Percentiles rank a stretch among this genome's conserved stretches.
phyloP scores from a whole-genome alignment of 2,888 invertebrate genomes.

The Gerosis bhagava region DNA sequence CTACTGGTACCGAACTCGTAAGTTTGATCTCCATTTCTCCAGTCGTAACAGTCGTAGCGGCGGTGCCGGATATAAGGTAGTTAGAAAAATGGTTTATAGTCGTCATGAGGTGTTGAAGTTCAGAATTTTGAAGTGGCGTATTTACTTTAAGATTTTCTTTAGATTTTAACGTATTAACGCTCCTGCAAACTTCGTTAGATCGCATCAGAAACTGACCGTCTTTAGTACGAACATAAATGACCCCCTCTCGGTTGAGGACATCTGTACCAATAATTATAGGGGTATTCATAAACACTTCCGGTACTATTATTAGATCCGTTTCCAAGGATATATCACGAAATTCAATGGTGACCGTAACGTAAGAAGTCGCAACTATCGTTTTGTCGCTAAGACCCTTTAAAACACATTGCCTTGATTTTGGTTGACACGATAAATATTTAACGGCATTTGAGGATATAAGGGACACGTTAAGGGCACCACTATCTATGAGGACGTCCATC shows the following conservation, averaged over 20 bases:
- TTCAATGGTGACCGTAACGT: conserved; percentile 29
- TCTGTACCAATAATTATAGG: conserved; percentile 36
- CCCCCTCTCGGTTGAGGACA: conserved; percentile 33
- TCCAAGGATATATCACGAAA: conserved; percentile 33
- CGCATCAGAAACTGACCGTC: conserved; percentile 26
- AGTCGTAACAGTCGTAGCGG: conserved; percentile 30
- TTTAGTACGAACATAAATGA: conserved; percentile 30
- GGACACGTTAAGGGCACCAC: conserved; percentile 23
- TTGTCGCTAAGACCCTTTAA: conserved; percentile 36
- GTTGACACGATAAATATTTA: conserved; percentile 1
- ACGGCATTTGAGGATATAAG: background rate
- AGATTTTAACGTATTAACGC: background rate
- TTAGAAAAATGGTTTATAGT: conserved; percentile 25
- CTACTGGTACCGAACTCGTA: conserved; percentile 13
- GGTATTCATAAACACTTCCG: conserved; percentile 24
- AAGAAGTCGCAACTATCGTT: conserved; percentile 29
- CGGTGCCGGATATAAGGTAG: conserved; percentile 25
- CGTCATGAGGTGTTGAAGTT: conserved; percentile 16
- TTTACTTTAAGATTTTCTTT: conserved; percentile 7
- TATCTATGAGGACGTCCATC: conserved; percentile 36
- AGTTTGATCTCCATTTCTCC: conserved; percentile 30
- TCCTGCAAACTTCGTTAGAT: background rate
- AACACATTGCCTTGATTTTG: conserved; percentile 22
- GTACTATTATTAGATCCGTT: conserved; percentile 34
- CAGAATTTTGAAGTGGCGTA: conserved; percentile 23